Conservation (phyloP, 2,888 invertebrate species). For the Salticus scenicus region DNA sequence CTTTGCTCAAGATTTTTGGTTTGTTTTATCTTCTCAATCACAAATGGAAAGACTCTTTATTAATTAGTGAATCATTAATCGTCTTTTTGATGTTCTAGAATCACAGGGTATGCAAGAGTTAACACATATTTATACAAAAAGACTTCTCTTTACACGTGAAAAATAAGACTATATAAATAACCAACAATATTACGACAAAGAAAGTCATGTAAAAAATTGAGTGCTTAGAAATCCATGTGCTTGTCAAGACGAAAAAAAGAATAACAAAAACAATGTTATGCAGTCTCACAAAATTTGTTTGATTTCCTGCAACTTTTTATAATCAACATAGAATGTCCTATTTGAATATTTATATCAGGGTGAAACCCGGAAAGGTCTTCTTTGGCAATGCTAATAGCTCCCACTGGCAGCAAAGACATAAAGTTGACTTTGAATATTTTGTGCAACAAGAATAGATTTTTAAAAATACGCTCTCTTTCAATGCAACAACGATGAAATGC, state of each 20-base stretch:
- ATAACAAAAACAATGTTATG: slow-evolving; percentile 21
- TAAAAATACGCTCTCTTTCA: slow-evolving; percentile 8
- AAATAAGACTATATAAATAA: slow-evolving; percentile 55
- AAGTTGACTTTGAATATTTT: slow-evolving; percentile 57
- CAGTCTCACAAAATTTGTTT: slow-evolving; percentile 22
- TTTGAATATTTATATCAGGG: slow-evolving; percentile 23
- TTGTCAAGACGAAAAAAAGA: slow-evolving; percentile 36
- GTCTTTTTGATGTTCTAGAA: slow-evolving; percentile 54
- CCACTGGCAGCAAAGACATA: not conserved
- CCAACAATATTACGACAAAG: slow-evolving; percentile 30
- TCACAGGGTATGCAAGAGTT: slow-evolving; percentile 63
- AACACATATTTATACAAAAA: slow-evolving; percentile 66
- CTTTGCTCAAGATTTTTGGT: slow-evolving; percentile 32
- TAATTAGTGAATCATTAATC: slow-evolving; percentile 34
- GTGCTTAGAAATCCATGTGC: slow-evolving; percentile 62
- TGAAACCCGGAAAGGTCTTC: slow-evolving; percentile 34
- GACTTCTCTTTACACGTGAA: slow-evolving; percentile 26
- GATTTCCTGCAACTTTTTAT: slow-evolving; percentile 12
- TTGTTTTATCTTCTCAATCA: slow-evolving; percentile 23
- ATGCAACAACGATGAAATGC: slow-evolving; percentile 12
- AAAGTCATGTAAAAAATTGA: slow-evolving; percentile 38
- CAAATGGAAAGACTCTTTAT: slow-evolving; percentile 36
- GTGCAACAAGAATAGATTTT: slow-evolving; percentile 42
- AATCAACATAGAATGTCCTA: slow-evolving; percentile 49
- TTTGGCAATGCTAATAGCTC: slow-evolving; percentile 52